Conservation (phyloP, 2,797 vertebrate genomes). For the Gymnocypris eckloni region DNA sequence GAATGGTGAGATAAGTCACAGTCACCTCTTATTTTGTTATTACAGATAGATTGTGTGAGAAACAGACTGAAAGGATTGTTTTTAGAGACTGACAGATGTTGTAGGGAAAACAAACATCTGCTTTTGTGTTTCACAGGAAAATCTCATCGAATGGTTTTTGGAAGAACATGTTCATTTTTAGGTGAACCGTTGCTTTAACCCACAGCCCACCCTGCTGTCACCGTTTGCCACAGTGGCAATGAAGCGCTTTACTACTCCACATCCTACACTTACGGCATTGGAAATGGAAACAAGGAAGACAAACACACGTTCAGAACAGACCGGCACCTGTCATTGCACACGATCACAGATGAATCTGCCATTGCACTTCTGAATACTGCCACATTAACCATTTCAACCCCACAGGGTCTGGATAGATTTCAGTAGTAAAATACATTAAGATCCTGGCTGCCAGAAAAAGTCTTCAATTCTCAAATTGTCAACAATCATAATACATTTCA, state of each 20-base stretch:
- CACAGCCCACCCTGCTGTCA: background rate
- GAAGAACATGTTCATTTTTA: background rate
- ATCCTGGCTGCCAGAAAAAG: slow-evolving; percentile 65
- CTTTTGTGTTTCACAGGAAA: background rate
- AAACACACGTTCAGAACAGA: slow-evolving; percentile 43
- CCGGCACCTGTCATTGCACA: slow-evolving; percentile 37
- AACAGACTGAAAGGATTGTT: no score
- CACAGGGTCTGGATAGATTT: slow-evolving; percentile 65
- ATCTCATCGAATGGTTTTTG: background rate
- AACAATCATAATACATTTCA: slow-evolving; percentile 59
- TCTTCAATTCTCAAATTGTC: slow-evolving; percentile 56
- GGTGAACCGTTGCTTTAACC: background rate
- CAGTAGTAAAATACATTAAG: slow-evolving; percentile 75
- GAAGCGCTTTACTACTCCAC: background rate
- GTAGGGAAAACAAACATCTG: background rate
- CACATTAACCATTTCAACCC: slow-evolving; percentile 38
- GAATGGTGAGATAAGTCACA: background rate
- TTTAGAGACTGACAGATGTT: background rate
- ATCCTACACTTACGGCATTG: slow-evolving; percentile 8
- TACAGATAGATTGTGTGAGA: background rate
- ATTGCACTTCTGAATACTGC: slow-evolving; percentile 60
- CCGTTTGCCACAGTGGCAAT: no score
- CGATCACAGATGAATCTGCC: slow-evolving; percentile 43
- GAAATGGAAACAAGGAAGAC: slow-evolving; percentile 34
- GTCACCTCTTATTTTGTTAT: background rate